Conservation (phyloP, 2,888 invertebrate species). For the Macrophya annulata region DNA sequence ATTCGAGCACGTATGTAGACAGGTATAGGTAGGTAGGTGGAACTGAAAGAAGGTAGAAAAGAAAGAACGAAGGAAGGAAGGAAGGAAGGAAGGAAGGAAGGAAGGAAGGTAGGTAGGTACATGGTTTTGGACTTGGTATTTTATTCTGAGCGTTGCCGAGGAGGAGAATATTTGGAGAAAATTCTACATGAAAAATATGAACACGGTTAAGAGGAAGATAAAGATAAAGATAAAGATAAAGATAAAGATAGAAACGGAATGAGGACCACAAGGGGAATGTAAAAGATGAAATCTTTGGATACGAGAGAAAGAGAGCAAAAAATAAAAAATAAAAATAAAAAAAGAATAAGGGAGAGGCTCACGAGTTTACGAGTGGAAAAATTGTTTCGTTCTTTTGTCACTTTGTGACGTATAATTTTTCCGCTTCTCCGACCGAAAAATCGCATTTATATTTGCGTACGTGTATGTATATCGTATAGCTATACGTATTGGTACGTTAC, state of each 20-base stretch:
- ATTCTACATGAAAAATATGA: neutral
- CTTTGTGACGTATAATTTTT: slow-evolving; percentile 42
- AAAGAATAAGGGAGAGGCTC: neutral
- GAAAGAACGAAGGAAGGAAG: neutral
- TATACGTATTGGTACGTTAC: no score
- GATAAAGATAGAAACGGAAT: neutral
- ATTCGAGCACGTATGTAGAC: slow-evolving; percentile 30
- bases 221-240: neutral
- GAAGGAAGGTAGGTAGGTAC: neutral
- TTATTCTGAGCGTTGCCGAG: neutral
- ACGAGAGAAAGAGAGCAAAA: neutral
- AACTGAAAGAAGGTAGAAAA: no score
- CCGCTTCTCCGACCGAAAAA: slow-evolving; percentile 31
- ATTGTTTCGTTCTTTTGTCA: slow-evolving; percentile 43
- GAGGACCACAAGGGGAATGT: slow-evolving; percentile 2
- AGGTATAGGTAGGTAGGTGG: neutral
- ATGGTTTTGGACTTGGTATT: slow-evolving; percentile 19
- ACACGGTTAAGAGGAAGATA: neutral
- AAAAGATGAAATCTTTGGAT: slow-evolving; percentile 1
- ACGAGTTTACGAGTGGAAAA: slow-evolving; percentile 46
- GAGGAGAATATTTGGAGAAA: slow-evolving; percentile 21
- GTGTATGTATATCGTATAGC: no score
- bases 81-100: neutral
- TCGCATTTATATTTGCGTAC: neutral
- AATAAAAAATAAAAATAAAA: neutral